Percentiles rank a stretch among this genome's conserved stretches.
phyloP scores from a whole-genome alignment of 2,888 invertebrate genomes.

The Drosophila yooni region DNA sequence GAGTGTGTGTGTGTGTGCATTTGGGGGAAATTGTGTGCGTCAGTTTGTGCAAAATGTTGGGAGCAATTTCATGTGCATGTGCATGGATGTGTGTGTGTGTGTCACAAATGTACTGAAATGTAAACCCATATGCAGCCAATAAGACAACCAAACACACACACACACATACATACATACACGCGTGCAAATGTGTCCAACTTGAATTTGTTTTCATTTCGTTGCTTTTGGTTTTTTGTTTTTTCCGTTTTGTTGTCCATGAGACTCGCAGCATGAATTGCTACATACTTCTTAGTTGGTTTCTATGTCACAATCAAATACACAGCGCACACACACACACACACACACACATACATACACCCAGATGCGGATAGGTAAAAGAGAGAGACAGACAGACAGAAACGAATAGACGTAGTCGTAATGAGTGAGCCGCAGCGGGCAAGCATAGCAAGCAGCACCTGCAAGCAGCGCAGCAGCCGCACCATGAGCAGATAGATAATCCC shows the following conservation, averaged over 20 bases:
- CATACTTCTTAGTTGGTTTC: slow-evolving; percentile 81
- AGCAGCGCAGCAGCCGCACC: slow-evolving; percentile 52
- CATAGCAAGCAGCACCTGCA: slow-evolving; percentile 67
- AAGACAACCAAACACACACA: slow-evolving; percentile 25
- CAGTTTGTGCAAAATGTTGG: slow-evolving; percentile 49
- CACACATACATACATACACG: slow-evolving; percentile 1
- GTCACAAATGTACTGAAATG: slow-evolving; percentile 62
- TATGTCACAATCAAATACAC: slow-evolving; percentile 74
- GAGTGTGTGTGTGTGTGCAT: slow-evolving; percentile 23
- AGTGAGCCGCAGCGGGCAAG: slow-evolving; percentile 47
- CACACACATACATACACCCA: slow-evolving; percentile 17
- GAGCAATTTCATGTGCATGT: slow-evolving; percentile 20
- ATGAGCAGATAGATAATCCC: slow-evolving; percentile 77
- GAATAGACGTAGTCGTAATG: slow-evolving; percentile 63
- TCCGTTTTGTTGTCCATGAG: slow-evolving; percentile 56
- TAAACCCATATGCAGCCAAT: slow-evolving; percentile 64
- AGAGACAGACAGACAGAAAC: slow-evolving; percentile 41
- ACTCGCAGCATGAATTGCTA: slow-evolving; percentile 71
- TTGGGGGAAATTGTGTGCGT: slow-evolving; percentile 58
- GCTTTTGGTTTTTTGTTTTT: slow-evolving; percentile 11
- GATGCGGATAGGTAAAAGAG: slow-evolving; percentile 62
- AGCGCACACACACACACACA: slow-evolving; percentile 29
- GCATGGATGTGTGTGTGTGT: not conserved
- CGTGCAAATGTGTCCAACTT: slow-evolving; percentile 47
- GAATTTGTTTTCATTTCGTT: slow-evolving; percentile 64